Conservation (phyloP, 2,113 vertebrate genomes). For the Glaucomys volans region DNA sequence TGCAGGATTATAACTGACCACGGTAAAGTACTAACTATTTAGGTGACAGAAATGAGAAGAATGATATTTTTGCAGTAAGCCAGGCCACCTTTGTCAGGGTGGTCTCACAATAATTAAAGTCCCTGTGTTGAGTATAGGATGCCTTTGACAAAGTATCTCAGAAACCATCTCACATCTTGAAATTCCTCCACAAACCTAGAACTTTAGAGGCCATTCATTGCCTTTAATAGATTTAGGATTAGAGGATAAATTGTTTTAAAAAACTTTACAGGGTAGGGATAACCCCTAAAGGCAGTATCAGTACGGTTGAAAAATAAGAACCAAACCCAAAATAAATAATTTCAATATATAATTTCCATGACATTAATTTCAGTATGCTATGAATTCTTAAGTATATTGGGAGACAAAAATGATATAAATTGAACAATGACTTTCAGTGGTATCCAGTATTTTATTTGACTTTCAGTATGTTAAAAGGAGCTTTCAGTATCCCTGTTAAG, state of each 20-base stretch:
- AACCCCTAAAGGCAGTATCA: background rate
- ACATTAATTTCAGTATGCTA: background rate
- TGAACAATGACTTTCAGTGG: background rate
- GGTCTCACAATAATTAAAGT: background rate
- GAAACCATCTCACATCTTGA: background rate
- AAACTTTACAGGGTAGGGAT: background rate
- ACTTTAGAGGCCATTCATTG: background rate
- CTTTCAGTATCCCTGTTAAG: background rate
- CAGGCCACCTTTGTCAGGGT: background rate
- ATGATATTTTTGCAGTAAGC: background rate
- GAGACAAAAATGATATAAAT: background rate
- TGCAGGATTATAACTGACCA: background rate
- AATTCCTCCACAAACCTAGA: background rate
- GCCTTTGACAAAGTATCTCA: background rate
- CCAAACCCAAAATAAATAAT: background rate
- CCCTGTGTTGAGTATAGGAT: background rate
- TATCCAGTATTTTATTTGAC: background rate
- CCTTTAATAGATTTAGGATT: background rate
- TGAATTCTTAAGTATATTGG: background rate
- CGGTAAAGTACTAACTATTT: background rate
- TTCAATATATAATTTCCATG: background rate
- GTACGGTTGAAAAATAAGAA: constrained; percentile 11
- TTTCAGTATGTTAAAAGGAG: background rate
- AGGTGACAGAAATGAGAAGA: background rate
- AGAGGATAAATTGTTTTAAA: background rate